Base-by-base conservation (phyloP, 1,140 invertebrate species). In the Paraescarpia echinospica region DNA sequence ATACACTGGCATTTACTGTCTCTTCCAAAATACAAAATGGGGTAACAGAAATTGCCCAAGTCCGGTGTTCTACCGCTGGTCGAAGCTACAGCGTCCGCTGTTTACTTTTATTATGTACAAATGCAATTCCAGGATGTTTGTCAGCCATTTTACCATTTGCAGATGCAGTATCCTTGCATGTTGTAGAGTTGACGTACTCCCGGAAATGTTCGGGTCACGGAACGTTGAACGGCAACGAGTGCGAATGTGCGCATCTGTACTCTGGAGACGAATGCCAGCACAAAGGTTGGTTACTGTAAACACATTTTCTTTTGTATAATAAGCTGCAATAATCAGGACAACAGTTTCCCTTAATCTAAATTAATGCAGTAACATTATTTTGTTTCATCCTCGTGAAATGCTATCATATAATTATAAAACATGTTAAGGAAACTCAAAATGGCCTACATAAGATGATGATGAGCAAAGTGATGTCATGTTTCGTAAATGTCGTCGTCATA, bases 121-220 rank as follows among this genome's bases (percentile, higher is more conserved):
- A 51, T 51, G 48, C 18, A 51, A 51, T 18, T 51, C 48, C 48
- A 51, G 48, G 48, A 18, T 8, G 8, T 18, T 51, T 51, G 48
- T 8, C 18, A 51, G 1, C 48, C 48, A 51, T 51, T 9, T 51
- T 41, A 18, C n/a, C n/a, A n/a, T n/a, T n/a, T n/a, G n/a, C n/a
- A n/a, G 41, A 41, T 41, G 41, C 41, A 41, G 41, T 4, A 41
- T 41, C 12, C 41, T 41, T 94, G 93, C 89, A 59, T 27, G 59
- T 77, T 31, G 59, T 77, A 77, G 59, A 77, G 14, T 22, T 18
- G 59, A 77, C 0, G 89, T 92, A 91, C 94, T 34, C 35, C 93
- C 98, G 98, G 96, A 97, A 97, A 33, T 99, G 98, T 95, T 98
- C 97, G 93, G 97, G 97, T 51, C 97, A 98, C 94, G 98, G 98